Evolutionary conservation across 2,113 vertebrate species (phyloP).

Genomic region (Alethe diademata): DNA sequence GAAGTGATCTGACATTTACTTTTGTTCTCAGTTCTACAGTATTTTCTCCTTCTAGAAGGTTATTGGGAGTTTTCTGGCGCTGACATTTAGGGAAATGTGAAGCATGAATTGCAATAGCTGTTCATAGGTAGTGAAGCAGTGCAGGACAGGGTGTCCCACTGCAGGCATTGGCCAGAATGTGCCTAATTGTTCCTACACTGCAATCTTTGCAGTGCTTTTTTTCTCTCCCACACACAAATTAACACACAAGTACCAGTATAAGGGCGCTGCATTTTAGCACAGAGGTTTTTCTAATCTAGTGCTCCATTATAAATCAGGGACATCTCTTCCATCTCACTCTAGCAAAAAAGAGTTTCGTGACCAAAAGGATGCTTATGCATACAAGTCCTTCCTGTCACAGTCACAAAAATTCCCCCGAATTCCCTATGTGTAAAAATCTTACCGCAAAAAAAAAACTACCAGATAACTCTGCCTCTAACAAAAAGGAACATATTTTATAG

Average conservation of each 20-base stretch:
- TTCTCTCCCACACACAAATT: not conserved
- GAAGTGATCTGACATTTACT: constrained; percentile 39
- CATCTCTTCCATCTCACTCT: not conserved
- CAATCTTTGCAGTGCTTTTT: not conserved
- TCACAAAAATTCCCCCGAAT: not conserved
- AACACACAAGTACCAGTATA: not conserved
- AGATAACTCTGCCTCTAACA: not conserved
- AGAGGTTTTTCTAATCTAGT: not conserved
- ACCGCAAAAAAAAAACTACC: not conserved
- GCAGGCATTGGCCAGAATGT: not conserved
- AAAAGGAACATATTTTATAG: not conserved
- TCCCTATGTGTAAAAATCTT: not conserved
- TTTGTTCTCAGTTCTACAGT: constrained; percentile 51
- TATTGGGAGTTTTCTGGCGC: constrained; percentile 43
- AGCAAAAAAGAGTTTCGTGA: not conserved
- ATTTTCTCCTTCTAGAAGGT: not conserved
- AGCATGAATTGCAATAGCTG: constrained; percentile 21
- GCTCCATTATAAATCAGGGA: not conserved
- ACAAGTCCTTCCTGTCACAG: not conserved
- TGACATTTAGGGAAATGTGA: constrained; percentile 51
- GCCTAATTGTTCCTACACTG: not conserved
- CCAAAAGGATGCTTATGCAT: not conserved
- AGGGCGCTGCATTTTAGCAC: not conserved
- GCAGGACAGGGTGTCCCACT: not conserved
- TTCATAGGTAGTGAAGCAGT: constrained; percentile 33